Base-by-base conservation (phyloP, 2,888 invertebrate genomes). In the Bellardia bayeri region DNA sequence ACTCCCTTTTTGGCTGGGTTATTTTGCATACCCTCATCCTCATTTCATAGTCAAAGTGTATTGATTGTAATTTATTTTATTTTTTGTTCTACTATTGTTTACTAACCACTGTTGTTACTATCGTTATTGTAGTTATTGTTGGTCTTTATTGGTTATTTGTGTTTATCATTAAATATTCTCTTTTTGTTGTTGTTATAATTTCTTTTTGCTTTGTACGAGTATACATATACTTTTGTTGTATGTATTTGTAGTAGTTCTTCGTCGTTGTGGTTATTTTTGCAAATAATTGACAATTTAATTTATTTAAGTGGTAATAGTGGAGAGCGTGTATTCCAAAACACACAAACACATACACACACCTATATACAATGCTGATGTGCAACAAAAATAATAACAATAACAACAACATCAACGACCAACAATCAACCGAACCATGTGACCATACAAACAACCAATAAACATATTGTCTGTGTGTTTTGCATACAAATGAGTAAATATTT, bases 201-300 rank as follows among this genome's bases (percentile, higher is more conserved):
- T 49, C 16, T 66, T 78, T 82, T 61, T 66, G 42, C 16, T 74
- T 66, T 69, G 71, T 13, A 37, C 23, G 23, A 56, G 63, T 33
- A 64, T n/a, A n/a, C n/a, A n/a, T 71, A 51, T 79, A 85, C 74
- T 86, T 87, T 90, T 88, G 89, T 85, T 75, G 88, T 71, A 75
- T 75, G 88, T 71, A 75, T 86, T 90, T 88, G 89, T 84, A 72
- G 88, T 71, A 75, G 68, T 64, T 82, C 66, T 81, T 84, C 40
- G 58, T 76, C 56, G 66, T 80, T 85, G 79, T 88, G 87, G 89
- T 89, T 90, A 88, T 90, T 84, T 84, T 91, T 90, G 89, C 89
- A 90, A 90, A 91, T 92, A 91, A 92, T 92, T 93, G 93, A 91
- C 91, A 92, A 92, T 92, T 92, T 92, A 91, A 92, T 92, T 92